A percentile compares a stretch with the other conserved stretches of the same genome.
Evolutionary conservation across 30 jellyfish, hydroid and myxozoan genomes (phyloP).

Genomic region (Aurelia sp.): DNA sequence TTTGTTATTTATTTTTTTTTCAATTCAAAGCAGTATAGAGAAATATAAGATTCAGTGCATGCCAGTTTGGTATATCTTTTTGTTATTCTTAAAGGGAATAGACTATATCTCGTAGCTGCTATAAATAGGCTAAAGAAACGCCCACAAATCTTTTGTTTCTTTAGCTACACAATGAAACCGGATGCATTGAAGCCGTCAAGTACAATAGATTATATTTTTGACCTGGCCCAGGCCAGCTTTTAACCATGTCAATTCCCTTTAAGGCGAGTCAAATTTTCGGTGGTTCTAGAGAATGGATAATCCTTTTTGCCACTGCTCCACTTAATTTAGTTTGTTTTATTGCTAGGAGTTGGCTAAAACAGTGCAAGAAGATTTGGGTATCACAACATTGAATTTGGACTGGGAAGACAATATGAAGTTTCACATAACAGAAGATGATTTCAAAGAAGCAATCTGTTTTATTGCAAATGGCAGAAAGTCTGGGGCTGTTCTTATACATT

Average conservation of each 20-base stretch:
- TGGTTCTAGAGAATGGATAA: not conserved
- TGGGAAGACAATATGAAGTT: conserved; percentile 84
- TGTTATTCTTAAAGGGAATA: not conserved
- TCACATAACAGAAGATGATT: conserved; percentile 66
- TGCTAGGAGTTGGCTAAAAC: conserved; percentile 33
- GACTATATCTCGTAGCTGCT: no score
- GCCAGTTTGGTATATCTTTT: not conserved
- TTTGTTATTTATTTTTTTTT: no score
- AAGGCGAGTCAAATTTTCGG: not conserved
- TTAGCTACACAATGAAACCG: no score
- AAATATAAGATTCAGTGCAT: no score
- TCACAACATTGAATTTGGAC: conserved; percentile 55
- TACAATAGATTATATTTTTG: no score
- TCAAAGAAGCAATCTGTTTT: conserved; percentile 47
- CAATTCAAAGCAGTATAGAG: no score
- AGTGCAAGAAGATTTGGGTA: conserved; percentile 2
- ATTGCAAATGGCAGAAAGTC: conserved; percentile 52
- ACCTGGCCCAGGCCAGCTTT: no score
- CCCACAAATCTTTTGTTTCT: no score
- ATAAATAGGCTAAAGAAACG: no score
- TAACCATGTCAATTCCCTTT: no score
- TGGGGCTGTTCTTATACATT: conserved; percentile 82
- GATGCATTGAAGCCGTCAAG: no score
- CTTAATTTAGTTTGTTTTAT: not conserved
- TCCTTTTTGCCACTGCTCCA: no score